These are phyloP conservation scores for Rhingia campestris DNA, from an alignment of 2,888 invertebrate species.

Conservation along the genomic window DNA sequence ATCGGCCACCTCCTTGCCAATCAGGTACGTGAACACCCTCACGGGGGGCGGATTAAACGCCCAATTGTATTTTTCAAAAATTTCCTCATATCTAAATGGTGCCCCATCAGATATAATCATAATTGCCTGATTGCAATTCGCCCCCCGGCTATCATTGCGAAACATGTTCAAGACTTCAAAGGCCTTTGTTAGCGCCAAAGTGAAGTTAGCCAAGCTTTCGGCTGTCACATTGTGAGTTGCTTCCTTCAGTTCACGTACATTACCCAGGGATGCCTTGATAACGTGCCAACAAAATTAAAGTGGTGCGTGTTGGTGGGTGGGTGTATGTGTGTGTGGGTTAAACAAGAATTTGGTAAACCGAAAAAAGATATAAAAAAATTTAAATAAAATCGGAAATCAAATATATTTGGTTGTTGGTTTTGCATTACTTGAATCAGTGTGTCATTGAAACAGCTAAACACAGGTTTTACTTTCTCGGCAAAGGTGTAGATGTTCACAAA, in stretches of 20 bases:
- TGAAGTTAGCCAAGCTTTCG: slow-evolving; percentile 96
- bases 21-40: slow-evolving; percentile 98
- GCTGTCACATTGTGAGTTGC: slow-evolving; percentile 91
- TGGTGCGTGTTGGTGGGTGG: slow-evolving; percentile 9
- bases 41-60: slow-evolving; percentile 90
- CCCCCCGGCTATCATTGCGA: slow-evolving; percentile 86
- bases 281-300: slow-evolving; percentile 14
- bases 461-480: slow-evolving; percentile 90
- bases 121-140: slow-evolving; percentile 95
- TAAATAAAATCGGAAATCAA: slow-evolving; percentile 29
- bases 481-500: slow-evolving; percentile 98
- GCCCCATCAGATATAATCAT: slow-evolving; percentile 99
- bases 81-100: slow-evolving; percentile 95
- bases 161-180: slow-evolving; percentile 92
- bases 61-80: slow-evolving; percentile 96
- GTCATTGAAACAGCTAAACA: slow-evolving; percentile 94
- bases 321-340: neutral
- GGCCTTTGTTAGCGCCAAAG: slow-evolving; percentile 92
- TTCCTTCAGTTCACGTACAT: slow-evolving; percentile 91
- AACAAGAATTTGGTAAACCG: neutral
- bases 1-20: slow-evolving; percentile 96
- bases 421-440: slow-evolving; percentile 91
- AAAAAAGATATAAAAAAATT: slow-evolving; percentile 8
- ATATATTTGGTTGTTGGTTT: neutral
- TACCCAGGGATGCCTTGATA: slow-evolving; percentile 91